Percentiles rank a stretch among this genome's conserved stretches.
Evolutionary conservation across 2,888 invertebrate species (phyloP).

Genomic region (Micropterix aruncella): DNA sequence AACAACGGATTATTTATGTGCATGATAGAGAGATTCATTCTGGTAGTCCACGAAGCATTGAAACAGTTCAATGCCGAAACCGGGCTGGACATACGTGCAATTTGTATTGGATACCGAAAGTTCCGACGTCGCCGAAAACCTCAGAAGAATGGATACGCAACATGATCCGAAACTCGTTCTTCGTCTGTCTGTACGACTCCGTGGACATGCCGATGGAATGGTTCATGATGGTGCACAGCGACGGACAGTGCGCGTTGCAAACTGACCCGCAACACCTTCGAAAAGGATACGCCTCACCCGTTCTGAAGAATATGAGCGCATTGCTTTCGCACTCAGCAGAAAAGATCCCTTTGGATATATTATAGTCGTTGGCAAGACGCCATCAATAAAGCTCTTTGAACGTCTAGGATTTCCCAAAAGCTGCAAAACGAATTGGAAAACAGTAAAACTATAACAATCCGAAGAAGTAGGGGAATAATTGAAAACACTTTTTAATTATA

Average conservation of each 20-base stretch:
- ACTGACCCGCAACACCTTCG: neutral
- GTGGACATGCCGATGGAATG: neutral
- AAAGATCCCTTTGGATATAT: neutral
- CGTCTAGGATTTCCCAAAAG: neutral
- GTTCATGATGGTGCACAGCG: neutral
- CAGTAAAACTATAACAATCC: too few relatives aligned
- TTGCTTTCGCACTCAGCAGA: neutral
- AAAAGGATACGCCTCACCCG: neutral
- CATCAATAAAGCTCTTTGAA: neutral
- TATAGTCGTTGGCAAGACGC: neutral
- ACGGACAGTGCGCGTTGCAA: neutral
- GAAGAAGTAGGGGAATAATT: too few relatives aligned
- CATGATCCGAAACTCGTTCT: neutral
- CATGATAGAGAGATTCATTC: too few relatives aligned
- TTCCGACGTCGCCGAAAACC: too few relatives aligned
- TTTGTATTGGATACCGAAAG: too few relatives aligned
- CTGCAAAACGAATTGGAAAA: too few relatives aligned
- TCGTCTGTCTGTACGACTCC: neutral
- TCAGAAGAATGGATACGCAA: neutral
- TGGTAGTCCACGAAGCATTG: too few relatives aligned
- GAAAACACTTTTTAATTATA: too few relatives aligned
- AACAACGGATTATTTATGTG: too few relatives aligned
- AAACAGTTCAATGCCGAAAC: too few relatives aligned
- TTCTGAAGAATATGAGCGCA: neutral
- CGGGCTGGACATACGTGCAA: too few relatives aligned